phyloP scores from a whole-genome alignment of 2,888 invertebrate genomes.

The Nycteola revayana region DNA sequence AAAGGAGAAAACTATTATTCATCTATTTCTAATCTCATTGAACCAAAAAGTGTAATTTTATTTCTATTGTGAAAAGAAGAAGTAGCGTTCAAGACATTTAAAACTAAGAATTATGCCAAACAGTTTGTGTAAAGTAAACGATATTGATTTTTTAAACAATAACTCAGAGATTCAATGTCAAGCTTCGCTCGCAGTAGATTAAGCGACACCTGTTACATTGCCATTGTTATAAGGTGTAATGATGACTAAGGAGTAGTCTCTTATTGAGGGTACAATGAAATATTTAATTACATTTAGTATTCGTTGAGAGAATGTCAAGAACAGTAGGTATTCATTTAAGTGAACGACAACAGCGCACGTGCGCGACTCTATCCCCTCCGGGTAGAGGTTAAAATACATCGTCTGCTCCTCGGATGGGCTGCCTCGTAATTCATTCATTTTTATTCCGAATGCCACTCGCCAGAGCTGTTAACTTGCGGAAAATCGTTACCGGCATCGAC shows the following conservation, averaged over 20 bases:
- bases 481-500: slow-evolving; percentile 59
- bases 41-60: no score
- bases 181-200: slow-evolving; percentile 38
- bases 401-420: slow-evolving; percentile 39
- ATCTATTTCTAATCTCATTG: no score
- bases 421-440: slow-evolving; percentile 66
- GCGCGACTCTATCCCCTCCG: slow-evolving; percentile 57
- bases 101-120: slow-evolving; percentile 1
- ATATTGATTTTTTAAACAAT: slow-evolving; percentile 48
- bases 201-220: slow-evolving; percentile 70
- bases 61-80: no score
- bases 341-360: slow-evolving; percentile 63
- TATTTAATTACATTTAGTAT: slow-evolving; percentile 40
- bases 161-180: slow-evolving; percentile 47
- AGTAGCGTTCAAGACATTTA: not conserved
- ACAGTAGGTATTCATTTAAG: slow-evolving; percentile 45
- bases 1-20: no score
- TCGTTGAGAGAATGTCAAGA: slow-evolving; percentile 40
- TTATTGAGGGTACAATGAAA: slow-evolving; percentile 27
- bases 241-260: slow-evolving; percentile 20
- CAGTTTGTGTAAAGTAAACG: slow-evolving; percentile 21
- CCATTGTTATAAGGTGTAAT: slow-evolving; percentile 20
- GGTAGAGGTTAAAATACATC: slow-evolving; percentile 68
- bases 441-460: slow-evolving; percentile 55
- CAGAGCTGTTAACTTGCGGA: slow-evolving; percentile 51